phyloP scores from a whole-genome alignment of 2,888 invertebrate species.

The Hoplodrina ambigua region DNA sequence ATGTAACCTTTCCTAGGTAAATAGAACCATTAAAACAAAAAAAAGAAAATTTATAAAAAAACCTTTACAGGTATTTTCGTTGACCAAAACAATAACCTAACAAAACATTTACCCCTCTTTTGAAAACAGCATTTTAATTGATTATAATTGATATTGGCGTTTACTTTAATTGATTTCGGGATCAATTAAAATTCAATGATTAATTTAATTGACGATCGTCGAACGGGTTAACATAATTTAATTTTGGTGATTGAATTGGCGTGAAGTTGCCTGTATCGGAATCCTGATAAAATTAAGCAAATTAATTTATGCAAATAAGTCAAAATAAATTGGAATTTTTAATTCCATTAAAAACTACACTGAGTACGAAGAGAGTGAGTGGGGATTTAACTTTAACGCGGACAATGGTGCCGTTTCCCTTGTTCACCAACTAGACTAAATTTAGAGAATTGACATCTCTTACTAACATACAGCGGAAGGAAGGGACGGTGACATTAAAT shows the following conservation, averaged over 20 bases:
- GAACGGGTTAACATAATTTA: conserved; percentile 19
- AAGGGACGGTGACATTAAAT: no score
- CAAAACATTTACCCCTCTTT: neutral
- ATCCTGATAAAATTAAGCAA: neutral
- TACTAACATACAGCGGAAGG: no score
- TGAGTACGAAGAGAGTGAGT: no score
- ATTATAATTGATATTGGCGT: conserved; percentile 38
- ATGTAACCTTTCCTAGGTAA: no score
- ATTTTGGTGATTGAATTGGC: conserved; percentile 17
- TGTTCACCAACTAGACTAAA: no score
- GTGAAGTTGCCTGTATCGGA: neutral
- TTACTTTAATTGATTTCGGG: conserved; percentile 37
- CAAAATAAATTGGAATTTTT: no score
- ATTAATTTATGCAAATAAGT: conserved; percentile 16
- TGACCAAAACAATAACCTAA: neutral
- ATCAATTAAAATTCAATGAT: conserved; percentile 41
- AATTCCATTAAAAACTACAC: no score
- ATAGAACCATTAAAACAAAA: neutral
- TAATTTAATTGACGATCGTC: conserved; percentile 21
- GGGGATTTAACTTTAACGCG: neutral
- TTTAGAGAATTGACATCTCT: no score
- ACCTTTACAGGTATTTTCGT: no score
- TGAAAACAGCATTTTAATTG: conserved; percentile 20
- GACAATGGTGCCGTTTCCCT: no score
- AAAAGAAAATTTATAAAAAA: neutral